Evolutionary conservation across 2,797 vertebrate species (phyloP).

Genomic region (Poeciliopsis gracilis): DNA sequence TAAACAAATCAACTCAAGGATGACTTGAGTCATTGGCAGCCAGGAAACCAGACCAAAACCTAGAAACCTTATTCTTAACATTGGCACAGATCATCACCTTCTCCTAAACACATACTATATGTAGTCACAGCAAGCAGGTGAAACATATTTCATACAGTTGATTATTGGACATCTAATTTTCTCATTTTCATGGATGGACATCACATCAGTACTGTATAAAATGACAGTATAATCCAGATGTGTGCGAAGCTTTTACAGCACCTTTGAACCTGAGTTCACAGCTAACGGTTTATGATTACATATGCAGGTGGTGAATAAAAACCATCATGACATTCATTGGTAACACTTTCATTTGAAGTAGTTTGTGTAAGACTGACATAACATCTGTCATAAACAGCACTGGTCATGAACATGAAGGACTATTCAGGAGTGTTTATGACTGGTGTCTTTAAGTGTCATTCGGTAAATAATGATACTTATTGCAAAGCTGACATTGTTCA

Average conservation of each 20-base stretch:
- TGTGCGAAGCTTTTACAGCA: background rate
- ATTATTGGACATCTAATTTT: background rate
- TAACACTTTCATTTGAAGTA: background rate
- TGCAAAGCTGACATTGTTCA: too few species aligned
- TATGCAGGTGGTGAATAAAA: background rate
- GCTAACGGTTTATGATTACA: background rate
- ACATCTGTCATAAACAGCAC: too few species aligned
- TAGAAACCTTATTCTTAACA: background rate
- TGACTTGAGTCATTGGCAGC: background rate
- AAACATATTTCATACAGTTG: background rate
- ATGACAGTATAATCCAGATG: background rate
- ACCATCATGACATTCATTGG: background rate
- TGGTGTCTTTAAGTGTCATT: too few species aligned
- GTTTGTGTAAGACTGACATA: too few species aligned
- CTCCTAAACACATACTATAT: background rate
- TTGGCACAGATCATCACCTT: background rate
- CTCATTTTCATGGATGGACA: background rate
- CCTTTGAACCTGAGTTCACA: background rate
- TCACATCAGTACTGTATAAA: background rate
- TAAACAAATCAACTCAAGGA: background rate
- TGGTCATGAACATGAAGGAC: background rate
- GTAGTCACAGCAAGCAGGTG: background rate
- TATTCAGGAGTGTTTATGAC: too few species aligned
- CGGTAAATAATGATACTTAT: too few species aligned
- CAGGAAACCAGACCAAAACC: background rate